Evolutionary conservation across 2,113 vertebrate genomes (phyloP).

Genomic region (Butorides virescens): DNA sequence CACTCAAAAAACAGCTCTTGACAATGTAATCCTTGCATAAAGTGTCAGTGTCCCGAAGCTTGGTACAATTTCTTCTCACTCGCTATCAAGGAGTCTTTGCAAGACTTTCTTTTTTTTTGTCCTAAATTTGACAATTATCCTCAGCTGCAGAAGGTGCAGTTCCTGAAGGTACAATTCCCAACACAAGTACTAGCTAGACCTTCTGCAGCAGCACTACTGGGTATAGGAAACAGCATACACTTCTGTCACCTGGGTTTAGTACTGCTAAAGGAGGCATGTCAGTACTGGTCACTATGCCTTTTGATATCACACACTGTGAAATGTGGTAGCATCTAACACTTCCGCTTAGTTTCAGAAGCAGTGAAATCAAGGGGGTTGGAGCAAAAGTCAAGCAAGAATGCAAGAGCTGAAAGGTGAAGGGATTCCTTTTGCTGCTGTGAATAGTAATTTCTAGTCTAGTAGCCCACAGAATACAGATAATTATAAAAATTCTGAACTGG

Average conservation of each 20-base stretch:
- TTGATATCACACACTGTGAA: neutral
- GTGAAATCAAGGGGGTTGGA: neutral
- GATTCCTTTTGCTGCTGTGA: neutral
- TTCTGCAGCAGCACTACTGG: constrained; percentile 56
- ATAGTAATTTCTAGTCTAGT: neutral
- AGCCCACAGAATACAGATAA: neutral
- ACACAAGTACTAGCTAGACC: neutral
- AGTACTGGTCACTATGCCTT: neutral
- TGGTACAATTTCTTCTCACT: neutral
- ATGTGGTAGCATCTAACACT: neutral
- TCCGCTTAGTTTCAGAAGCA: neutral
- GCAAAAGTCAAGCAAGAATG: neutral
- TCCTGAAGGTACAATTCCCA: constrained; percentile 2
- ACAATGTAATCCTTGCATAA: neutral
- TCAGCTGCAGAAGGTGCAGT: neutral
- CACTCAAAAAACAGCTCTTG: neutral
- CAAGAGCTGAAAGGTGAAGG: neutral
- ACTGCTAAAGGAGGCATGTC: neutral
- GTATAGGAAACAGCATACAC: neutral
- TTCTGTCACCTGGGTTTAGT: neutral
- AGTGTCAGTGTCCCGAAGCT: constrained; percentile 23
- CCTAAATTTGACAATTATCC: constrained; percentile 12
- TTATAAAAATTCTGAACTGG: neutral
- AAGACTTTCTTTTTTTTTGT: constrained; percentile 16
- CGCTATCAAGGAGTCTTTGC: neutral